These are phyloP conservation scores for Congeria kusceri DNA, from an alignment of 2,888 invertebrate species.

Conservation along the genomic window DNA sequence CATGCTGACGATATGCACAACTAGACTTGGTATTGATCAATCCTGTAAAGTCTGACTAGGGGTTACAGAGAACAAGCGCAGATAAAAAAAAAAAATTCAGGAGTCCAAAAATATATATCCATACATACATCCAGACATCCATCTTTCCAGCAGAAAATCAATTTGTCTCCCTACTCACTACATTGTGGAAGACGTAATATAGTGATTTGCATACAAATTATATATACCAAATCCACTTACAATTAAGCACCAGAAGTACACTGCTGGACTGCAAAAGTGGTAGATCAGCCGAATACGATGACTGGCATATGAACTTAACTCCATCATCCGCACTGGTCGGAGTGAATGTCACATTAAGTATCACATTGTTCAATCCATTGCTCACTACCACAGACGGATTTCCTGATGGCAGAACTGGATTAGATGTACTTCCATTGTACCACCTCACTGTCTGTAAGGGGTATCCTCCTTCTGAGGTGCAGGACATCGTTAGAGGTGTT, in stretches of 20 bases:
- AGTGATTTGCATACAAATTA: too few species aligned
- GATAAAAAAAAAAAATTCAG: too few species aligned
- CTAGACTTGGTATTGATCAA: too few species aligned
- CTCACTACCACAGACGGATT: neutral
- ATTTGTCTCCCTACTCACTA: too few species aligned
- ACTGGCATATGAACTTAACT: neutral
- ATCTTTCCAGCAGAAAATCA: too few species aligned
- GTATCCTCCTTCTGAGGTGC: neutral
- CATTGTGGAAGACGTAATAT: too few species aligned
- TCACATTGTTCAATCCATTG: neutral
- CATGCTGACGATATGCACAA: too few species aligned
- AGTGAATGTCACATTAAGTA: neutral
- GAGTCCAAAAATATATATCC: too few species aligned
- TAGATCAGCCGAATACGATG: neutral
- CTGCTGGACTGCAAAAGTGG: neutral
- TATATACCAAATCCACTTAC: too few species aligned
- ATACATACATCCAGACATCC: too few species aligned
- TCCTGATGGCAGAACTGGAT: neutral
- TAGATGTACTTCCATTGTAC: neutral
- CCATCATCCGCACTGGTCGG: constrained; percentile 2
- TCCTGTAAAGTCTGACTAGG: too few species aligned
- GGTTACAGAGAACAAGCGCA: too few species aligned
- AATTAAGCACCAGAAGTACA: neutral
- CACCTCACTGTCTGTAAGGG: neutral
- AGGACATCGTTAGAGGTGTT: neutral